Base-by-base conservation (phyloP, 2,113 vertebrate genomes). In the Athene noctua region DNA sequence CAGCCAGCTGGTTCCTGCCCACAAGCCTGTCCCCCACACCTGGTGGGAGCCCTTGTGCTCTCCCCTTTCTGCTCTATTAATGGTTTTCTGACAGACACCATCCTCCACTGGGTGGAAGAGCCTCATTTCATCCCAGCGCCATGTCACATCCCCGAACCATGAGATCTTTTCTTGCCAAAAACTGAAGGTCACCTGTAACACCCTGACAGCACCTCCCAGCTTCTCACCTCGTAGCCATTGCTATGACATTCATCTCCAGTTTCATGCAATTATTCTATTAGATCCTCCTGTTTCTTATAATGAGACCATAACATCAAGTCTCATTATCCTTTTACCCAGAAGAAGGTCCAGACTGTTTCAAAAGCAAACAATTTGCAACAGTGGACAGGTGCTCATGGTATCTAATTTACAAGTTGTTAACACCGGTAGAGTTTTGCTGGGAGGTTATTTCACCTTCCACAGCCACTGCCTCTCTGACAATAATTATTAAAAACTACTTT, bases 341-440 rank as follows among this genome's bases (percentile, higher is more conserved):
- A 78, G 52, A 68, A 49, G 36, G 51, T 79, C 68, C 57, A 68
- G 61, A 54, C 40, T 54, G 16, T 92, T 81, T 84, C 70, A 79
- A 72, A 92, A 67, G 22, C 70, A 87, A 94, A 89, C 3, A 42
- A 62, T 79, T 92, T 87, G n/a, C 80, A 67, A 58, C 73, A 79
- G 57, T 66, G 70, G 66, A 68, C 88, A 93, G 83, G 75, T 85
- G 49, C 71, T 95, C 88, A 85, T 26, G 34, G 22, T n/a, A n/a
- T 77, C 66, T 90, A 82, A 95, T 90, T 92, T 94, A 73, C 70
- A 80, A 80, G 77, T 97, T 10, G 11, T 95, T 95, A 94, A 72
- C 79, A 83, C 57, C 19, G 34, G 40, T 70, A 12, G 65, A 71
- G 71, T 75, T 91, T 94, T 75, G 79, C 80, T 77, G 8, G 13